Conservation (phyloP, 2,113 vertebrate species). For the Calonectris borealis region DNA sequence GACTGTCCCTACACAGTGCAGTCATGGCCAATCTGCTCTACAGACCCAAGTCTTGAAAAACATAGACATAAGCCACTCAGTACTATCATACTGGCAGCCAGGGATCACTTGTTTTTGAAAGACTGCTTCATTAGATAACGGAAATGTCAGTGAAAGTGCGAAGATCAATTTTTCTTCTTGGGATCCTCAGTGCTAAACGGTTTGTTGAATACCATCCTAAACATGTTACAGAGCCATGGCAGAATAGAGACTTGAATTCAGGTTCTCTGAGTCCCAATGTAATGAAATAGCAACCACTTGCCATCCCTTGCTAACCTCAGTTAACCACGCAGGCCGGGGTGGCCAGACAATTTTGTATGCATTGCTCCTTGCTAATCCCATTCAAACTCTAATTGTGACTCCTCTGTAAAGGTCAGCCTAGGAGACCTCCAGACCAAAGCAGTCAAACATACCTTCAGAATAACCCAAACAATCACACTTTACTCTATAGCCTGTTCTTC, state of each 20-base stretch:
- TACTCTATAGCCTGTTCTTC: background rate
- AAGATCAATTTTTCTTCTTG: background rate
- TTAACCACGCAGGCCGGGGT: background rate
- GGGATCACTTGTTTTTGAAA: background rate
- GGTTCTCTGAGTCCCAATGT: background rate
- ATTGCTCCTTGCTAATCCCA: background rate
- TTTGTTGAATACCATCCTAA: background rate
- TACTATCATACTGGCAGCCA: background rate
- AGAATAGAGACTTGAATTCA: background rate
- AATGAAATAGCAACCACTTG: background rate
- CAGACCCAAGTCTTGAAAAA: background rate
- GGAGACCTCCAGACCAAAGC: background rate
- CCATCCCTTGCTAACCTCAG: background rate
- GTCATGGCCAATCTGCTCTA: background rate
- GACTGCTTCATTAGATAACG: background rate
- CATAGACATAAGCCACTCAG: fast-evolving
- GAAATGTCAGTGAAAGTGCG: background rate
- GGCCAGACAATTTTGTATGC: background rate
- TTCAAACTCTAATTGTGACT: background rate
- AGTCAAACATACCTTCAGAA: background rate
- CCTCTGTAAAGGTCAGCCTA: background rate
- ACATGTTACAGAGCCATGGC: background rate
- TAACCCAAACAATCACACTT: background rate
- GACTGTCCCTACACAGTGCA: background rate
- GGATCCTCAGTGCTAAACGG: background rate